A percentile compares a stretch with the other conserved stretches of the same genome.
Conservation (phyloP, 2,888 invertebrate genomes). For the Chloroclystis v-ata region DNA sequence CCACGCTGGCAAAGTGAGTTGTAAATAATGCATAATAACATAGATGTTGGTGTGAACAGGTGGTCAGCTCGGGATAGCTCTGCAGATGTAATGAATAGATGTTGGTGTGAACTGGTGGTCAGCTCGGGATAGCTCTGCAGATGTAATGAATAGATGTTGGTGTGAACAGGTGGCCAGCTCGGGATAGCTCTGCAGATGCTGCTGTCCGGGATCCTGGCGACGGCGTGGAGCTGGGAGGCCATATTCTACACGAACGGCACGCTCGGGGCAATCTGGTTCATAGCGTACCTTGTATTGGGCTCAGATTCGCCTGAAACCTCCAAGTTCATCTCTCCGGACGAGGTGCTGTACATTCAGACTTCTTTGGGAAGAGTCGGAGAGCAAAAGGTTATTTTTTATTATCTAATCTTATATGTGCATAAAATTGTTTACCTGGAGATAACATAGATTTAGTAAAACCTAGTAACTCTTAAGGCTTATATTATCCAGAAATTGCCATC, state of each 20-base stretch:
- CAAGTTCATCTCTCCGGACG: slow-evolving; percentile 80
- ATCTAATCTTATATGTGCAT: too few relatives aligned
- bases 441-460: too few relatives aligned
- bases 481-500: too few relatives aligned
- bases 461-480: too few relatives aligned
- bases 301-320: slow-evolving; percentile 81
- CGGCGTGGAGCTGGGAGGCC: slow-evolving; percentile 85
- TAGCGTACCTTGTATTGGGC: slow-evolving; percentile 80
- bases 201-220: slow-evolving; percentile 83
- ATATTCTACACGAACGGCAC: slow-evolving; percentile 86
- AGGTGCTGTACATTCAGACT: slow-evolving; percentile 82
- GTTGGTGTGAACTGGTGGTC: slow-evolving; percentile 80
- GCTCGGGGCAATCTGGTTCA: slow-evolving; percentile 79
- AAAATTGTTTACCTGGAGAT: too few relatives aligned
- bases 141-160: too few relatives aligned
- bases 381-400: slow-evolving; percentile 56
- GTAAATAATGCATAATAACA: too few relatives aligned
- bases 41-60: too few relatives aligned
- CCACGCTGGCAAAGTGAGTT: too few relatives aligned
- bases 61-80: slow-evolving; percentile 86
- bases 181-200: slow-evolving; percentile 87
- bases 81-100: too few relatives aligned
- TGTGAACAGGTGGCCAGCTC: slow-evolving; percentile 82
- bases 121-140: slow-evolving; percentile 87
- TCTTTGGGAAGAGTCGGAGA: slow-evolving; percentile 60